Evolutionary conservation across 2,888 invertebrate species (phyloP), one percentile per base, ranked within the genome.

Genomic region (Pardosa pseudoannulata): DNA sequence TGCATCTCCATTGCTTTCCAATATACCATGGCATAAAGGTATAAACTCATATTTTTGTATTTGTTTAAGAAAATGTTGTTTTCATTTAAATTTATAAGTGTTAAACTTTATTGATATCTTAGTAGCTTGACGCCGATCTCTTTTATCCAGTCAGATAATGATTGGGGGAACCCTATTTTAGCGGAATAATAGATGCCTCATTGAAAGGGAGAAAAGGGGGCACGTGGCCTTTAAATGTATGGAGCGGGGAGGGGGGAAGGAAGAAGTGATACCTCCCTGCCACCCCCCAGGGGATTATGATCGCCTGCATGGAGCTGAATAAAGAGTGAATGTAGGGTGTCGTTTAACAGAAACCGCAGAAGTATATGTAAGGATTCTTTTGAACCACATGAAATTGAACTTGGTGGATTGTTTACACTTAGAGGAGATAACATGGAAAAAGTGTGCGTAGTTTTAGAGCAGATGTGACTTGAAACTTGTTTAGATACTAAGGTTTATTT

Each of bases 41-140:
- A n/a, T n/a, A n/a, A n/a, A n/a, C n/a, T n/a, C n/a, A n/a, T n/a
- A n/a, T n/a, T n/a, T n/a, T n/a, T n/a, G 67, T 5, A 6, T 67
- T 19, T 81, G 70, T 75, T 75, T 62, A 81, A 81, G 81, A 81
- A 75, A 79, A 81, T 75, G 75, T 70, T 68, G 75, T 64, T n/a
- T n/a, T n/a, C n/a, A n/a, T n/a, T n/a, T n/a, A n/a, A n/a, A n/a
- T n/a, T n/a, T n/a, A n/a, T n/a, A n/a, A n/a, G n/a, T n/a, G n/a
- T n/a, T n/a, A n/a, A n/a, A n/a, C n/a, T n/a, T n/a, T n/a, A n/a
- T n/a, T n/a, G n/a, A n/a, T n/a, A n/a, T n/a, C n/a, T n/a, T 81
- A 75, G 67, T 23, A 27, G 39, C 50, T 32, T 7, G 56, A 19
- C 75, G 56, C 23, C 41, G 64, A 70, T 46, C 27, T 29, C 73